Percentiles rank a stretch among this genome's conserved stretches.
Evolutionary conservation across 2,113 vertebrate species (phyloP).

Genomic region (Mastomys coucha): DNA sequence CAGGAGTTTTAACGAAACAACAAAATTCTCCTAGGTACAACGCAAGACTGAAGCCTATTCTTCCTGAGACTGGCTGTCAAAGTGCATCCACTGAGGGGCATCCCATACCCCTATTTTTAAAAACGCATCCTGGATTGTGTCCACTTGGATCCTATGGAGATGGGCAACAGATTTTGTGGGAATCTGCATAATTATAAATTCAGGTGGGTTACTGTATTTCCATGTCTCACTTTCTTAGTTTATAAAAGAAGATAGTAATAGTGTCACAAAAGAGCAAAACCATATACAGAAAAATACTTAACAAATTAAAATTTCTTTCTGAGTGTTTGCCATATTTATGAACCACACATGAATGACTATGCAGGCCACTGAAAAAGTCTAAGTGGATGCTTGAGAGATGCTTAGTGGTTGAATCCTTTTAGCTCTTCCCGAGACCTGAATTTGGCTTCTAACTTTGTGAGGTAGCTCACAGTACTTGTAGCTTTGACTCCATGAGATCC

Average conservation of each 20-base stretch:
- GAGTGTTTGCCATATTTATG: background rate
- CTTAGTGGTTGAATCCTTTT: background rate
- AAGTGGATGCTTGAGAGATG: background rate
- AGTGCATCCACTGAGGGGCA: background rate
- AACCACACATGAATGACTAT: background rate
- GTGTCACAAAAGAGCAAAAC: background rate
- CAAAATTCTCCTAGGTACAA: background rate
- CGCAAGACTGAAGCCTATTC: background rate
- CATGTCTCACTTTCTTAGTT: background rate
- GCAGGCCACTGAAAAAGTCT: background rate
- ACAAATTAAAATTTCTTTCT: background rate
- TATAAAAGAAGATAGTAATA: background rate
- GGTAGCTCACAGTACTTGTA: background rate
- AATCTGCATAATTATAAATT: background rate
- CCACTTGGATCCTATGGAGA: background rate
- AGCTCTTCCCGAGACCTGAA: background rate
- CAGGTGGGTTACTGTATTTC: background rate
- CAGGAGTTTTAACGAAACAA: background rate
- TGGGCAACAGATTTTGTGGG: background rate
- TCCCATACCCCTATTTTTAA: fast-evolving
- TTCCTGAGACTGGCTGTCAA: background rate
- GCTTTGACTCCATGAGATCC: no score
- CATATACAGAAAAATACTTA: background rate
- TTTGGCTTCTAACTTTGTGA: background rate
- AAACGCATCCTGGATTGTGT: background rate